Conservation (phyloP, 2,113 vertebrate species). For the Brienomyrus longianalis region DNA sequence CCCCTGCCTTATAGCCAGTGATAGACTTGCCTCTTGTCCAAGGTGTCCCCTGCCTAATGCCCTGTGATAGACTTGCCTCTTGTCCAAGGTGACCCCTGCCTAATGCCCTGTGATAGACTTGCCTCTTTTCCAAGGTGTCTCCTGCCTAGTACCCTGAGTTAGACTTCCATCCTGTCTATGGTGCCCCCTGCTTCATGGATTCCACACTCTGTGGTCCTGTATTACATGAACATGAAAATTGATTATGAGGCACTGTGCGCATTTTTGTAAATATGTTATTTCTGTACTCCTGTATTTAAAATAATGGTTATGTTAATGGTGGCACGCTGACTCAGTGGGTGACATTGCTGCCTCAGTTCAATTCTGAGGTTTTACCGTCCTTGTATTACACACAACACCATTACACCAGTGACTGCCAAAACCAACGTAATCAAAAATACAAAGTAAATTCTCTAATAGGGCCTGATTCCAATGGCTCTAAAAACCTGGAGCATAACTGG, state of each 20-base stretch:
- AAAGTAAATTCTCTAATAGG: background rate
- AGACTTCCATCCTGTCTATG: background rate
- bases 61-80: background rate
- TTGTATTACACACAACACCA: background rate
- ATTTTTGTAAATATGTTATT: background rate
- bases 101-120: too few relatives aligned
- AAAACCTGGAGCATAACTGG: background rate
- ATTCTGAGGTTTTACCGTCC: background rate
- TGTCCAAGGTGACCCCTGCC: too few relatives aligned
- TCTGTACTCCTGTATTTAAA: background rate
- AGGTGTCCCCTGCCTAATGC: background rate
- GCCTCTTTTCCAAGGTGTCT: background rate
- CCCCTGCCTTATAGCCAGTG: background rate
- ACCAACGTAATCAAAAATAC: background rate
- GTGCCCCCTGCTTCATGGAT: background rate
- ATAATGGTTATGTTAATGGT: background rate
- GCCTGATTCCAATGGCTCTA: background rate
- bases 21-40: background rate
- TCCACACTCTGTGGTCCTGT: background rate
- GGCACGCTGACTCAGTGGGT: background rate
- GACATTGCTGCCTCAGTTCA: background rate
- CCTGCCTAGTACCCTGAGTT: background rate
- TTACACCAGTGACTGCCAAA: background rate
- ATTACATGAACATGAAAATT: background rate
- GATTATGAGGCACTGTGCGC: background rate